Evolutionary conservation across 2,888 invertebrate genomes (phyloP).

Genomic region (Argyresthia goedartella): DNA sequence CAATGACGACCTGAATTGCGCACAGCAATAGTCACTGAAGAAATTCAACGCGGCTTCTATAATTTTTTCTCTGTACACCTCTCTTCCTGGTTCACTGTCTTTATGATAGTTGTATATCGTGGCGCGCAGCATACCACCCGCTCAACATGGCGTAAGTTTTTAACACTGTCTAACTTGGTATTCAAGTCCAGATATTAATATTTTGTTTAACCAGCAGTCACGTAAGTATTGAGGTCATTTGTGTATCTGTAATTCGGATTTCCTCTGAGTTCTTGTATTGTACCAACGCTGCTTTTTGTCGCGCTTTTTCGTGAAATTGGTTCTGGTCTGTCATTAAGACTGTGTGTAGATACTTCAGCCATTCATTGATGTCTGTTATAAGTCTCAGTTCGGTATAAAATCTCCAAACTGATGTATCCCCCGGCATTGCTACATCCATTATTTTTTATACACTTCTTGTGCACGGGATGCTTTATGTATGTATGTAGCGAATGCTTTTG

Average conservation of each 20-base stretch:
- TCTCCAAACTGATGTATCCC: conserved; percentile 21
- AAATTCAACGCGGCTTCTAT: conserved; percentile 24
- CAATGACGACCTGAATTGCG: too few relatives aligned
- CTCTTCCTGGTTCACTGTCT: conserved; percentile 21
- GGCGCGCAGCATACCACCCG: too few relatives aligned
- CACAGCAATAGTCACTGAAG: conserved; percentile 5
- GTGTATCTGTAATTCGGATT: neutral
- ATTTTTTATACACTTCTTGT: neutral
- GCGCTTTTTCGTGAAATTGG: neutral
- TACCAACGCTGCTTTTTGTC: neutral
- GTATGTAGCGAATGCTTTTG: neutral
- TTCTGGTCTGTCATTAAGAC: too few relatives aligned
- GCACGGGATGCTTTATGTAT: neutral
- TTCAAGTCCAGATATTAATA: too few relatives aligned
- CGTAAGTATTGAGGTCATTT: too few relatives aligned
- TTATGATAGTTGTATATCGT: conserved; percentile 26
- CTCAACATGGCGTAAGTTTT: too few relatives aligned
- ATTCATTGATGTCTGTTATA: conserved; percentile 37
- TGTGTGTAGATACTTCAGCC: conserved; percentile 18
- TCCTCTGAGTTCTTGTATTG: neutral
- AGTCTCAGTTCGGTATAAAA: conserved; percentile 30
- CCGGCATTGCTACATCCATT: conserved; percentile 18
- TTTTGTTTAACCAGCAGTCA: too few relatives aligned
- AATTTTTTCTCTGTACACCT: conserved; percentile 26
- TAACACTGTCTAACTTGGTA: too few relatives aligned